Conservation (phyloP, 2,113 vertebrate species). For the Charina bottae region DNA sequence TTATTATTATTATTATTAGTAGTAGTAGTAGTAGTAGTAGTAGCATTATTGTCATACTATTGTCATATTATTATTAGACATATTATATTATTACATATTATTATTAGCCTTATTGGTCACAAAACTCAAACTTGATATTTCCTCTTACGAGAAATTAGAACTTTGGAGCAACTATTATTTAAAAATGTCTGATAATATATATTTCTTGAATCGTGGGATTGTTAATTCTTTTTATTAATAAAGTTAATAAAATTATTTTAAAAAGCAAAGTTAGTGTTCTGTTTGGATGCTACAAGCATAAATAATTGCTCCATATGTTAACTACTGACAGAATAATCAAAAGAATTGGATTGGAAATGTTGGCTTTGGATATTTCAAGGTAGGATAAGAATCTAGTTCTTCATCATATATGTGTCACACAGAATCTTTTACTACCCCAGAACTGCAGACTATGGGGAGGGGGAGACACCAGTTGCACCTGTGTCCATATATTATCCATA, state of each 20-base stretch:
- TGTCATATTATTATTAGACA: too few relatives aligned
- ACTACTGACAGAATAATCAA: neutral
- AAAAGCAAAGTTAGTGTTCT: neutral
- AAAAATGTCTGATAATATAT: neutral
- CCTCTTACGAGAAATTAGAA: neutral
- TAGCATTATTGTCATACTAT: too few relatives aligned
- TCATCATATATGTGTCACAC: neutral
- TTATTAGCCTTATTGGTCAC: neutral
- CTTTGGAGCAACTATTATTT: neutral
- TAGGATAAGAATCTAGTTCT: neutral
- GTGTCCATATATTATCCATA: neutral
- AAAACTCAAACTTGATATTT: neutral
- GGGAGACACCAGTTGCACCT: too few relatives aligned
- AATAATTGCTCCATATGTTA: neutral
- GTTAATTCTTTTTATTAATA: neutral
- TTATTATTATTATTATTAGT: too few relatives aligned
- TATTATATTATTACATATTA: too few relatives aligned
- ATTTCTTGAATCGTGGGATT: neutral
- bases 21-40: too few relatives aligned
- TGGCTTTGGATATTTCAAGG: constrained; percentile 17
- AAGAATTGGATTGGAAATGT: neutral
- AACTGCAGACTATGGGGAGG: neutral
- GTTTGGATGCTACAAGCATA: neutral
- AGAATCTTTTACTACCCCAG: neutral
- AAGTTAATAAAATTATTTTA: neutral